Evolutionary conservation across 2,113 vertebrate genomes (phyloP).

Genomic region (Dinomys branickii): DNA sequence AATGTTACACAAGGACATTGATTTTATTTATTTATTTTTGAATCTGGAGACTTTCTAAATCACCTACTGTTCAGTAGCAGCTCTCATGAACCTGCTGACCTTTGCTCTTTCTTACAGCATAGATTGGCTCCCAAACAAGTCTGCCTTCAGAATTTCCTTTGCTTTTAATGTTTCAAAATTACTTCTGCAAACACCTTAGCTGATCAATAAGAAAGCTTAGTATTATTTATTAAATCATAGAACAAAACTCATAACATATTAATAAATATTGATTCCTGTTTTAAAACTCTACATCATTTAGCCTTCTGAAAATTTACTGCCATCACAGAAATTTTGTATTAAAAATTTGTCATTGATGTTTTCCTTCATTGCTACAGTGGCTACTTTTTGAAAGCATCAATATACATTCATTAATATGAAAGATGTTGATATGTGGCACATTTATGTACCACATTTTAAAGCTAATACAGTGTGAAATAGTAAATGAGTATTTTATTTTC

Average conservation of each 20-base stretch:
- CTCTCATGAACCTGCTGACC: not conserved
- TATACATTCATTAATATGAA: not conserved
- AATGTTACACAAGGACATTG: not conserved
- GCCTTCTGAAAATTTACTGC: not conserved
- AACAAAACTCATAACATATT: not conserved
- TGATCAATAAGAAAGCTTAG: not conserved
- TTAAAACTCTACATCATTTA: slow-evolving; percentile 20
- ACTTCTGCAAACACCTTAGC: not conserved
- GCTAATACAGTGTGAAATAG: not conserved
- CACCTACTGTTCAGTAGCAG: not conserved
- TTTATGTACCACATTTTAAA: not conserved
- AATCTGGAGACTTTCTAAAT: not conserved
- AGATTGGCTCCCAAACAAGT: not conserved
- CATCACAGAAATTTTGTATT: not conserved
- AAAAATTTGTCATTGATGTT: not conserved
- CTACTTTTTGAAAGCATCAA: not conserved
- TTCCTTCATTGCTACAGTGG: not conserved
- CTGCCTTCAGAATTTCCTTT: not conserved
- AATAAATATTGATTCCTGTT: not conserved
- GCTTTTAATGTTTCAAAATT: slow-evolving; percentile 10
- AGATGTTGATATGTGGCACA: not conserved
- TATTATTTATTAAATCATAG: slow-evolving; percentile 20
- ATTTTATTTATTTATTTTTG: not conserved
- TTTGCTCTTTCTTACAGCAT: not conserved
- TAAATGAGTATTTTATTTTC: not conserved